Evolutionary conservation across 2,888 invertebrate species (phyloP), one percentile per base, ranked within the genome.

Genomic region (Julus scanicus): DNA sequence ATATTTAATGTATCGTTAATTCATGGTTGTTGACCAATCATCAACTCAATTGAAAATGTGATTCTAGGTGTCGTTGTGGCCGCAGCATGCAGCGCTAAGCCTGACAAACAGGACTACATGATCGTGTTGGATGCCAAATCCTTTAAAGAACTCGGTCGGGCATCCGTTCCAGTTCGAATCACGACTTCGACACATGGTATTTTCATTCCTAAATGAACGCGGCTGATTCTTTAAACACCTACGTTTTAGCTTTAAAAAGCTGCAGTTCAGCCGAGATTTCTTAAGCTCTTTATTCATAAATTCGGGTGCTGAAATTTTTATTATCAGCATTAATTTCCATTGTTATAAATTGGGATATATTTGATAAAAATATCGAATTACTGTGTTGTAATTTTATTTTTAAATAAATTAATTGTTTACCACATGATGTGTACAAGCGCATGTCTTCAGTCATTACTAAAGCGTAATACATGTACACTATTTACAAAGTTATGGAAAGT

Each of bases 111-210:
- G 53, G 87, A 87, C 49, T 88, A 80, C 53, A 29, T 89, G 87
- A 15, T 89, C 29, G 63, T 89, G 9, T 53, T 89, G 20, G 88
- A 89, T 63, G 89, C 87, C 39, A 88, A 88, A 87, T 53, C 89
- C 2, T 88, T 89, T 15, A 86, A 84, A 49, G 89, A 89, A 87
- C 39, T 89, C 40, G 89, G 63, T 4, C 37, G 89, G 39, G 87
- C 87, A 37, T 63, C 83, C 44, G 85, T 88, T 84, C 49, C 86
- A 4, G 44, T 39, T 17, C 9, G 86, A 29, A 80, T 63, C n/a
- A 88, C 80, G 39, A 17, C 86, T 15, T 86, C 83, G 0, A 88
- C 85, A 37, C 89, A 89, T 63, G 86, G 86, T 11, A 86, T 53
- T 49, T 88, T 88, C 48, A 80, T 48, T 40, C 63, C 89, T 88